phyloP scores from a whole-genome alignment of 2,888 invertebrate genomes.

The Gymnoscelis rufifasciata region DNA sequence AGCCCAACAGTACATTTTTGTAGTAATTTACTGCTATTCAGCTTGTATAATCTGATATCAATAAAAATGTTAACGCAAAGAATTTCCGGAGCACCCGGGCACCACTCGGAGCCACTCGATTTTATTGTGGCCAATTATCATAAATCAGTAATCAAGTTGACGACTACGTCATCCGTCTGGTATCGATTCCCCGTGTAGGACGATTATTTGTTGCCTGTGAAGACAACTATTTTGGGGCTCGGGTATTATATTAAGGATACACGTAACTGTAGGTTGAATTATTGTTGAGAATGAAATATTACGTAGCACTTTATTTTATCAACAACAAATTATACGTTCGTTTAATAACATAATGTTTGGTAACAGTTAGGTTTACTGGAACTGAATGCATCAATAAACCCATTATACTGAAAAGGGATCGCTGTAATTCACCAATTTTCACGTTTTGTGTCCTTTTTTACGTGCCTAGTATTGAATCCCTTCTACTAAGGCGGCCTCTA shows the following conservation, averaged over 20 bases:
- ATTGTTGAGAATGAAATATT: background rate
- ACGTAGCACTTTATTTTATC: too few relatives aligned
- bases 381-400: too few relatives aligned
- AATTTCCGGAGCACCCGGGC: slow-evolving; percentile 27
- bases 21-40: slow-evolving; percentile 22
- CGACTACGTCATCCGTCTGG: slow-evolving; percentile 37
- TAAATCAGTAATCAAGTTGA: slow-evolving; percentile 47
- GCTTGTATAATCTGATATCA: slow-evolving; percentile 25
- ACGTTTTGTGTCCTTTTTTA: background rate
- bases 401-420: too few relatives aligned
- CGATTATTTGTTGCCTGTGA: slow-evolving; percentile 30
- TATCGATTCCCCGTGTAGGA: slow-evolving; percentile 36
- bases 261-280: background rate
- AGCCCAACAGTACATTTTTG: slow-evolving; percentile 20
- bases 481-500: too few relatives aligned
- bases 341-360: too few relatives aligned
- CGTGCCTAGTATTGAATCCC: slow-evolving; percentile 6
- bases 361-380: too few relatives aligned
- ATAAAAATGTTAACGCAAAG: slow-evolving; percentile 29
- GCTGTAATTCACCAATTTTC: too few relatives aligned
- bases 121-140: slow-evolving; percentile 46
- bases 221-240: slow-evolving; percentile 19
- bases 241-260: slow-evolving; percentile 7
- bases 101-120: slow-evolving; percentile 33
- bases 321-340: too few relatives aligned